Evolutionary conservation across 2,888 invertebrate species (phyloP).

Genomic region (Encarsia formosa): DNA sequence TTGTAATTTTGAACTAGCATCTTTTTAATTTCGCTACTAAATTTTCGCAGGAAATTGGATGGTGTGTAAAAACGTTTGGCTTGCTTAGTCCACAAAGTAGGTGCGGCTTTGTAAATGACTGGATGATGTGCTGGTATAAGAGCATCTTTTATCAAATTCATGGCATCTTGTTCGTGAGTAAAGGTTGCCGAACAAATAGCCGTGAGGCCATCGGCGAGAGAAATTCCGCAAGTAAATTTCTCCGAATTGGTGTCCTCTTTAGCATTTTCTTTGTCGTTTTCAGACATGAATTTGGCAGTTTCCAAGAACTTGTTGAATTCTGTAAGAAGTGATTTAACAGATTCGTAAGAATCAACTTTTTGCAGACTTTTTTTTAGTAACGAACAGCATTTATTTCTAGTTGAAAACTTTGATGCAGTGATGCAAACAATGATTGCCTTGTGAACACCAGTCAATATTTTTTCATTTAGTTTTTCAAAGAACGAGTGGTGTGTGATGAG

Average conservation of each 20-base stretch:
- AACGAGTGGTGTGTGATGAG: slow-evolving; percentile 62
- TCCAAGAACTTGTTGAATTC: slow-evolving; percentile 67
- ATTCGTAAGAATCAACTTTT: slow-evolving; percentile 58
- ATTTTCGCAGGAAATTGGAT: slow-evolving; percentile 58
- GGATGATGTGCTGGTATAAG: slow-evolving; percentile 76
- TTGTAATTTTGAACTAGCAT: slow-evolving; percentile 61
- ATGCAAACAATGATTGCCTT: slow-evolving; percentile 69
- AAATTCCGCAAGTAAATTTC: slow-evolving; percentile 56
- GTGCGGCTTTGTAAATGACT: slow-evolving; percentile 57
- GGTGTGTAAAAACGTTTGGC: slow-evolving; percentile 57
- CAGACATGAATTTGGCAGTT: slow-evolving; percentile 59
- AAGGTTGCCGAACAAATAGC: slow-evolving; percentile 55
- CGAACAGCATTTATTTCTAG: slow-evolving; percentile 61
- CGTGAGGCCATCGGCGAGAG: slow-evolving; percentile 56
- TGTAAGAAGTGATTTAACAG: slow-evolving; percentile 62
- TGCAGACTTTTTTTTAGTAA: slow-evolving; percentile 62
- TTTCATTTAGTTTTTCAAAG: slow-evolving; percentile 63
- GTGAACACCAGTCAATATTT: slow-evolving; percentile 61
- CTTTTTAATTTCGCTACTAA: slow-evolving; percentile 59
- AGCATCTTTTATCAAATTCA: slow-evolving; percentile 63
- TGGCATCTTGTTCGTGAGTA: slow-evolving; percentile 47
- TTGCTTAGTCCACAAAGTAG: slow-evolving; percentile 68
- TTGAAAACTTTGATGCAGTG: slow-evolving; percentile 60
- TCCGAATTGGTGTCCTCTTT: slow-evolving; percentile 43
- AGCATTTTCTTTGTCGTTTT: slow-evolving; percentile 46